Evolutionary conservation across 2,888 invertebrate genomes (phyloP).

Genomic region (Leptinotarsa tumamoca): DNA sequence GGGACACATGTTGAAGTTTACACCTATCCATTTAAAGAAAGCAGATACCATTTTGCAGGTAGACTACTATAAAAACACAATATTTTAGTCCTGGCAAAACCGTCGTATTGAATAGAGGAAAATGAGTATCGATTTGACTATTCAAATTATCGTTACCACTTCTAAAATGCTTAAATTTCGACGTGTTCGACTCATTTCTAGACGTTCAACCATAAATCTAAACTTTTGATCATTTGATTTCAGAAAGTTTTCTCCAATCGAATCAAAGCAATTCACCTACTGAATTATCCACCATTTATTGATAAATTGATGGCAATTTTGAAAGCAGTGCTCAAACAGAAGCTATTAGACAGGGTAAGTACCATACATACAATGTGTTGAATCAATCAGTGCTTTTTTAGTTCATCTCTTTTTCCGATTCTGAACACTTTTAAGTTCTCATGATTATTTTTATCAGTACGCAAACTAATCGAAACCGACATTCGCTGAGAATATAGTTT

Average conservation of each 20-base stretch:
- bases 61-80: constrained; percentile 22
- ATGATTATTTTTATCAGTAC: too few species aligned
- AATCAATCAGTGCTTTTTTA: too few species aligned
- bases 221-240: constrained; percentile 48
- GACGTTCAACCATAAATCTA: neutral
- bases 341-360: constrained; percentile 64
- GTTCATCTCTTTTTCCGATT: too few species aligned
- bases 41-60: constrained; percentile 65
- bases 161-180: too few species aligned
- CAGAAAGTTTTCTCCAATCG: constrained; percentile 68
- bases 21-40: constrained; percentile 65
- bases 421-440: too few species aligned
- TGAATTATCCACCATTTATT: constrained; percentile 63
- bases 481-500: too few species aligned
- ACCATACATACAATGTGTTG: neutral
- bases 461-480: too few species aligned
- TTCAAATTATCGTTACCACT: too few species aligned
- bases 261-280: constrained; percentile 65
- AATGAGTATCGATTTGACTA: too few species aligned
- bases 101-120: too few species aligned
- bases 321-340: constrained; percentile 65
- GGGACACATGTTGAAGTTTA: constrained; percentile 64
- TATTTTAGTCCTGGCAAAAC: too few species aligned
- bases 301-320: constrained; percentile 61
- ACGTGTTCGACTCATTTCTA: neutral